Evolutionary conservation across 1,140 invertebrate genomes (phyloP), one percentile per base, ranked within the genome.

Genomic region (Phthorimaea operculella): DNA sequence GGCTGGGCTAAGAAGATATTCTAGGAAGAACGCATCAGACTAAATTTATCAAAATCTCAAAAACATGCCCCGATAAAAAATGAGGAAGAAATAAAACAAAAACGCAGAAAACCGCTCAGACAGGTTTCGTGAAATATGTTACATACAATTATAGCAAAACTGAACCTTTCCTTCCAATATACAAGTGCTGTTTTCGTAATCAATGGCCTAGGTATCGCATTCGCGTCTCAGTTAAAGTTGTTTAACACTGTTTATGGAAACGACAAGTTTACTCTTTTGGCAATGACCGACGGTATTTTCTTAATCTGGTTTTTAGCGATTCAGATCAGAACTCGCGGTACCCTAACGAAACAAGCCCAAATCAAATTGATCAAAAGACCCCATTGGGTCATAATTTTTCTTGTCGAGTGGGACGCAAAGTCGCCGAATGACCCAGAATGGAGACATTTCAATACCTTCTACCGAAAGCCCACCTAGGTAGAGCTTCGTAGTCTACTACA

Each of bases 211-310:
- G 58, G 57, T 60, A 68, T 54, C 51, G 62, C 67, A 70, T 57
- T 51, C 55, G 53, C 64, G 45, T 47, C 1, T 63, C 66, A 65
- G 64, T 65, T 63, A 62, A 60, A 72, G 68, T 72, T 78, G n/a
- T n/a, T 77, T 83, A 74, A 70, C 59, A 59, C 80, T 74, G 68
- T 76, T 79, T 72, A 79, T 72, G 79, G 79, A 74, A 75, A 81
- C 67, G 67, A 74, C 79, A 67, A 72, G 63, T 74, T 73, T 68
- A 72, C 65, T 62, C 66, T 80, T 83, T 84, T 79, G 81, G 79
- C 72, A 78, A 79, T 80, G 74, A 79, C 76, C 63, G 66, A 28
- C 21, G 2, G 6, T 28, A 28, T 28, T 28, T 28, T 28, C 66
- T 62, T 57, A 59, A 62, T 62, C 60, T 17, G 44, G 15, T 14